Conservation (phyloP, 2,888 invertebrate species). For the Drosophila cognata region DNA sequence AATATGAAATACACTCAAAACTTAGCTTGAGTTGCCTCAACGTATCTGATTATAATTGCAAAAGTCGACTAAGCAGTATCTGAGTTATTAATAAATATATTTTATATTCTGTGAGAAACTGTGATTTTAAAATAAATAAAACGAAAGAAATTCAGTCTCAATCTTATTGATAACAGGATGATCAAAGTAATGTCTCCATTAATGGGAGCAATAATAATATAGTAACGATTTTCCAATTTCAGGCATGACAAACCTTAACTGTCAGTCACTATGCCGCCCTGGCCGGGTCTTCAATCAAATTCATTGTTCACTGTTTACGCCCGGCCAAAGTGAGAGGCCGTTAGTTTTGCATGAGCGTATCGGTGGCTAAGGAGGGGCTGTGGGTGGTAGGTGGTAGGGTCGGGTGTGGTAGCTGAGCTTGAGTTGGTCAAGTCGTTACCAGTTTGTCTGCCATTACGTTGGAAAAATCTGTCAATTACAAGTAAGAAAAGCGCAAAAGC, state of each 20-base stretch:
- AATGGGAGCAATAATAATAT: background rate
- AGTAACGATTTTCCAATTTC: background rate
- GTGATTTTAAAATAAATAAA: too few relatives aligned
- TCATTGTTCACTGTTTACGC: conserved; percentile 51
- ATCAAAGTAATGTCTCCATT: background rate
- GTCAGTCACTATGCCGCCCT: background rate
- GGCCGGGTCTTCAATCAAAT: conserved; percentile 43
- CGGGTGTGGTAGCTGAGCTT: background rate
- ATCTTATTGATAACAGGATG: background rate
- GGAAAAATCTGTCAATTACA: conserved; percentile 77
- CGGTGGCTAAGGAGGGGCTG: background rate
- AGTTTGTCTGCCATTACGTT: conserved; percentile 72
- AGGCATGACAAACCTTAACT: background rate
- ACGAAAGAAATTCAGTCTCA: too few relatives aligned
- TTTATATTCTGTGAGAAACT: background rate
- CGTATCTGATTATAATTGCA: background rate
- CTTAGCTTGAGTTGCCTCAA: background rate
- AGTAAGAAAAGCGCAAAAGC: conserved; percentile 74
- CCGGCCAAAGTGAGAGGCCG: conserved; percentile 36
- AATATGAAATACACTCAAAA: conserved; percentile 16
- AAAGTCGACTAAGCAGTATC: background rate
- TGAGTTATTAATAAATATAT: background rate
- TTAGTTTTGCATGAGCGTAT: conserved; percentile 37
- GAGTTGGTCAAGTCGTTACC: conserved; percentile 59
- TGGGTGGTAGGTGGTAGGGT: background rate